A percentile compares a stretch with the other conserved stretches of the same genome.
phyloP scores from a whole-genome alignment of 2,113 vertebrate species.

The Thermophis baileyi region DNA sequence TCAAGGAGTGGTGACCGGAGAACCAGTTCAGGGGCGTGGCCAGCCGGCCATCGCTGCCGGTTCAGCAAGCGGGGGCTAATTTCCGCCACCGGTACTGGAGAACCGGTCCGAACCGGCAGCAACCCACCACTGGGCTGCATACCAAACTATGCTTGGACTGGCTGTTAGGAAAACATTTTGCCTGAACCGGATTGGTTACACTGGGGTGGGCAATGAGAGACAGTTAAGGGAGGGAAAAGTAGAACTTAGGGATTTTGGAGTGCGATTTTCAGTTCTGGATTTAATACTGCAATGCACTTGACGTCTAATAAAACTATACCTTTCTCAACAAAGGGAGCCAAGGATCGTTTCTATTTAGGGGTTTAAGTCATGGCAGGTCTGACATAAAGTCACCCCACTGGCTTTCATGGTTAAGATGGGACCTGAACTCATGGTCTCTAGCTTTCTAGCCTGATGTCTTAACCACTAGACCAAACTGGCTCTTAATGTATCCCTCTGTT shows the following conservation, averaged over 20 bases:
- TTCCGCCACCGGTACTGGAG: no score
- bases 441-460: not conserved
- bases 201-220: not conserved
- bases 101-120: no score
- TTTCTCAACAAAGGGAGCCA: not conserved
- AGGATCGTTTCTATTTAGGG: not conserved
- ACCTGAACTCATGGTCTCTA: not conserved
- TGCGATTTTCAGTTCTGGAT: not conserved
- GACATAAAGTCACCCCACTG: not conserved
- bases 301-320: not conserved
- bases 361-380: not conserved
- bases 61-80: no score
- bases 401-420: not conserved
- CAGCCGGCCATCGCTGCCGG: no score
- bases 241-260: not conserved
- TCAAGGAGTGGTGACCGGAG: no score
- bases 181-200: not conserved
- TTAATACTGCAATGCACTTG: not conserved
- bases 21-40: no score
- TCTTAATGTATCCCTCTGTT: no score
- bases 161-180: not conserved
- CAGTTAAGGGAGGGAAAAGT: not conserved
- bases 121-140: no score
- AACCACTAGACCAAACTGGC: not conserved
- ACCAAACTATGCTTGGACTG: not conserved